phyloP scores from a whole-genome alignment of 2,888 invertebrate genomes.

The Agonopterix alstromeriana region DNA sequence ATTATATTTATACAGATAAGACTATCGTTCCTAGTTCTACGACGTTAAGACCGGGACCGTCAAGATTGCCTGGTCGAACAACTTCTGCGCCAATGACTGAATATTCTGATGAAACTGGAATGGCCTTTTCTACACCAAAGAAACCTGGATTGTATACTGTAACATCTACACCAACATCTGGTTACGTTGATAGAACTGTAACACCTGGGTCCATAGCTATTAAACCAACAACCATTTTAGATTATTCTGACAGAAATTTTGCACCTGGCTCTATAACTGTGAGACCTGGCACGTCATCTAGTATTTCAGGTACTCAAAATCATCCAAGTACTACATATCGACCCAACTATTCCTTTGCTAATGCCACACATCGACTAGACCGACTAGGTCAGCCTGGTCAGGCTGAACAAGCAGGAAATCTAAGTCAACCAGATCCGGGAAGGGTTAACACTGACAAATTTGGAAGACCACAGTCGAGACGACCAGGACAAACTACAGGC shows the following conservation, averaged over 20 bases:
- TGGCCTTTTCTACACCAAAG: too few species aligned
- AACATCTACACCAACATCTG: not conserved
- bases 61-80: not conserved
- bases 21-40: not conserved
- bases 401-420: too few species aligned
- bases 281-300: not conserved
- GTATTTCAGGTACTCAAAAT: constrained; percentile 1
- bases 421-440: too few species aligned
- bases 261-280: not conserved
- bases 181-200: not conserved
- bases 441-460: too few species aligned
- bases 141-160: not conserved
- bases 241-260: not conserved
- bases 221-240: not conserved
- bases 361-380: constrained; percentile 1
- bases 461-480: not conserved
- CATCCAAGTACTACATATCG: constrained; percentile 22
- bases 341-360: constrained; percentile 16
- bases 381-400: not conserved
- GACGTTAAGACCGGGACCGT: not conserved
- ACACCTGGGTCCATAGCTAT: not conserved
- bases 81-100: too few species aligned
- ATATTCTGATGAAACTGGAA: too few species aligned
- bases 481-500: too few species aligned
- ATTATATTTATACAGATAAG: not conserved